Conservation (phyloP, 2,113 vertebrate species). For the Callipepla squamata region DNA sequence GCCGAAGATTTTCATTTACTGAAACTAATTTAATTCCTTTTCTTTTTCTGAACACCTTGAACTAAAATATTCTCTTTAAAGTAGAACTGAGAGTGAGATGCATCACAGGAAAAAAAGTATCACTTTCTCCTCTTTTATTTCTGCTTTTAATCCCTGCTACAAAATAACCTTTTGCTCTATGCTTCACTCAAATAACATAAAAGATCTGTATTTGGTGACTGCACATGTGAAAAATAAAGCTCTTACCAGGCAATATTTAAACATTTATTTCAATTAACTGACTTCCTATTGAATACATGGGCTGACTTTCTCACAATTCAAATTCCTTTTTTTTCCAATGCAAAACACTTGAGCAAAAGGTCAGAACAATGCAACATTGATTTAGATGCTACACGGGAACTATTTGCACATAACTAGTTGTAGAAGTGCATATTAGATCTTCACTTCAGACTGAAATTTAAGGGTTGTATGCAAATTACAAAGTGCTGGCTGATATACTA, state of each 20-base stretch:
- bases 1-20: conserved; percentile 31
- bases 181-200: not conserved
- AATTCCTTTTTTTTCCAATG: not conserved
- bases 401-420: not conserved
- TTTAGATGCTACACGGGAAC: conserved; percentile 18
- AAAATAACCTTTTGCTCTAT: not conserved
- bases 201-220: not conserved
- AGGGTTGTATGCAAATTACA: not conserved
- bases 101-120: not conserved
- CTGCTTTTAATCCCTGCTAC: not conserved
- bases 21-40: conserved; percentile 3
- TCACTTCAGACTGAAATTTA: not conserved
- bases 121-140: not conserved
- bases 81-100: conserved; percentile 11
- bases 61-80: not conserved
- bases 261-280: not conserved
- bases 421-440: not conserved
- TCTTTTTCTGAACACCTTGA: not conserved
- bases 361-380: not conserved
- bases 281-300: not conserved
- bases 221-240: not conserved
- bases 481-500: not conserved
- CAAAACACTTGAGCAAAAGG: conserved; percentile 19
- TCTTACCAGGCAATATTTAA: not conserved
- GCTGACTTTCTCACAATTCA: not conserved